These are phyloP conservation scores for Elanoides forficatus DNA, from an alignment of 2,113 vertebrate species.

Conservation along the genomic window DNA sequence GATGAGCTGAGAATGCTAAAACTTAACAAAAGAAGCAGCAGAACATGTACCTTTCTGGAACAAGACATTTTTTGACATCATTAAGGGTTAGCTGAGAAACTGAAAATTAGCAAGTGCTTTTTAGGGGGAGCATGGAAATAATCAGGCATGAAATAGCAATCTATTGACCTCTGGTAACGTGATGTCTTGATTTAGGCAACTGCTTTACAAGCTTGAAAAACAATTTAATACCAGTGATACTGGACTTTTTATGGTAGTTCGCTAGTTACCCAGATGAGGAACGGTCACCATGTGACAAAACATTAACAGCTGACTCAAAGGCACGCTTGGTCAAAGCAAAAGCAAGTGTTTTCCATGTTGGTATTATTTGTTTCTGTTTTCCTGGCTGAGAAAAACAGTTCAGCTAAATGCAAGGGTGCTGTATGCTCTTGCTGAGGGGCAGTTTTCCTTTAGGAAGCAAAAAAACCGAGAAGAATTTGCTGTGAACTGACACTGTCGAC, in stretches of 20 bases:
- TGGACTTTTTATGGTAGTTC: slow-evolving; percentile 27
- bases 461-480: not conserved
- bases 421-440: not conserved
- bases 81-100: not conserved
- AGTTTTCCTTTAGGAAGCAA: not conserved
- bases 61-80: not conserved
- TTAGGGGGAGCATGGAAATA: not conserved
- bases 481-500: not conserved
- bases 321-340: slow-evolving; percentile 3
- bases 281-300: slow-evolving; percentile 7
- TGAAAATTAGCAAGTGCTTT: not conserved
- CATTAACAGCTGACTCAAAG: slow-evolving; percentile 33
- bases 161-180: slow-evolving; percentile 2
- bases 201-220: slow-evolving; percentile 15
- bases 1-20: not conserved
- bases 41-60: not conserved
- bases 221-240: not conserved
- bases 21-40: not conserved
- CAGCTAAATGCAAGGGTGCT: not conserved
- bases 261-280: not conserved
- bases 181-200: slow-evolving; percentile 42
- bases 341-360: slow-evolving; percentile 8
- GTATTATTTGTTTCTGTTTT: not conserved
- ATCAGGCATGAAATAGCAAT: not conserved
- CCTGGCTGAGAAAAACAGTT: not conserved